Evolutionary conservation across 2,113 vertebrate species (phyloP).

Genomic region (Myotis davidii): DNA sequence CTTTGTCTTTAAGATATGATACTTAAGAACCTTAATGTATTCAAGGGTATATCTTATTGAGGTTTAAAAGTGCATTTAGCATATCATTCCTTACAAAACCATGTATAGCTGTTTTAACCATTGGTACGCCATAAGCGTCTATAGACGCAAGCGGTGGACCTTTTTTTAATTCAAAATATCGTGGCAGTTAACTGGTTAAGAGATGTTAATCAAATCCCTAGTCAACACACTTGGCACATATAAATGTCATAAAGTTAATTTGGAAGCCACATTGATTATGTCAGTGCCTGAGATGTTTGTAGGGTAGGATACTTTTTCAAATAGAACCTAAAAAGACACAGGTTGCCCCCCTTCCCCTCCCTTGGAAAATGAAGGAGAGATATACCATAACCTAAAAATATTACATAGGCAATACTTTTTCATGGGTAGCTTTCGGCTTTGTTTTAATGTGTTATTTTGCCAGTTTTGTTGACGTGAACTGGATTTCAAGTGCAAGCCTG

Average conservation of each 20-base stretch:
- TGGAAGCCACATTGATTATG: neutral
- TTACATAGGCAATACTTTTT: conserved; percentile 25
- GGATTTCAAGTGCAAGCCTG: conserved; percentile 2
- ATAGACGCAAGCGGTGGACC: too few relatives aligned
- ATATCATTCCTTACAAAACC: neutral
- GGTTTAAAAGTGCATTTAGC: neutral
- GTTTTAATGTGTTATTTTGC: neutral
- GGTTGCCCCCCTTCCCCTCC: neutral
- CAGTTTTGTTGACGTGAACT: neutral
- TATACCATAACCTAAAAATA: neutral
- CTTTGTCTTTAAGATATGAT: neutral
- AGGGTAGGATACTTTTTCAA: conserved; percentile 23
- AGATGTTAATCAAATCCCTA: neutral
- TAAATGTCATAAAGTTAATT: neutral
- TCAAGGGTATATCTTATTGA: neutral
- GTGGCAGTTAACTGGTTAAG: neutral
- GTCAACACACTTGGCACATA: neutral
- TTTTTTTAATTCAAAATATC: too few relatives aligned
- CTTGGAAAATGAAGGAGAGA: conserved; percentile 26
- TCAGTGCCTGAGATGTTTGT: neutral
- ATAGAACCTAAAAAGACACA: neutral
- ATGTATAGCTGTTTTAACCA: neutral
- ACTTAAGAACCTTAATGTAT: neutral
- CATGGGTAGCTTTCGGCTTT: neutral
- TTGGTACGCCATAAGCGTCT: too few relatives aligned